Base-by-base conservation (phyloP, 2,113 vertebrate genomes). In the Anguilla japonica region DNA sequence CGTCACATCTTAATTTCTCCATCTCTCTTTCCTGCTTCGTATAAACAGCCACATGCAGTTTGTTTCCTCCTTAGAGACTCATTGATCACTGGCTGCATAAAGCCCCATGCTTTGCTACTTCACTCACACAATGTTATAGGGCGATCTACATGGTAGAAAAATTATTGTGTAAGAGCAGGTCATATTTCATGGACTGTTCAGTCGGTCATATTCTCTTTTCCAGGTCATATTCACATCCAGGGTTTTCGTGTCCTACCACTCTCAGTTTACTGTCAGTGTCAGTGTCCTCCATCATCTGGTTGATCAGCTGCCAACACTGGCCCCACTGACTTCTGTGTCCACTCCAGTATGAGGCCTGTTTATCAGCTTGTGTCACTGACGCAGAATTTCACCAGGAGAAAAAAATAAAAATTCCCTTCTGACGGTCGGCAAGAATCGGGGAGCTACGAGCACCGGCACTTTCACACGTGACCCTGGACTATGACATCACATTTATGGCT, bases 401-500 rank as follows among this genome's bases (percentile, higher is more conserved):
- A 13, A 53, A 53, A 53, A 53, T 13, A 53, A 53, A 46, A 46
- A 46, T 8, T 46, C 43, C 43, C 43, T 8, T 39, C 9, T 39
- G 39, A 29, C n/a, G 13, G 9, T 82, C 46, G 7, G 26, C 15
- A 29, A 83, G 22, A 53, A 53, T 2, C 50, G 1, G 50, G 50
- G 11, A 46, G 9, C 9, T 9, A 2, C 43, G 43, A 46, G 5
- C 9, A 46, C 43, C 43, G 5, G 9, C 43, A 9, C 43, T 6
- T 5, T 46, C 43, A 9, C 43, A 46, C 9, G 43, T 57, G 82
- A 83, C 9, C 29, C 29, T 83, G 82, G 5, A n/a, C 34, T 18
- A n/a, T 40, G 53, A 83, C 50, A 57, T 57, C 50, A 83, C 63
- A 83, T 83, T 83, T 83, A 60, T 20, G 18, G 53, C 56, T 18